Evolutionary conservation across 2,113 vertebrate species (phyloP).

Genomic region (Triplophysa rosa): DNA sequence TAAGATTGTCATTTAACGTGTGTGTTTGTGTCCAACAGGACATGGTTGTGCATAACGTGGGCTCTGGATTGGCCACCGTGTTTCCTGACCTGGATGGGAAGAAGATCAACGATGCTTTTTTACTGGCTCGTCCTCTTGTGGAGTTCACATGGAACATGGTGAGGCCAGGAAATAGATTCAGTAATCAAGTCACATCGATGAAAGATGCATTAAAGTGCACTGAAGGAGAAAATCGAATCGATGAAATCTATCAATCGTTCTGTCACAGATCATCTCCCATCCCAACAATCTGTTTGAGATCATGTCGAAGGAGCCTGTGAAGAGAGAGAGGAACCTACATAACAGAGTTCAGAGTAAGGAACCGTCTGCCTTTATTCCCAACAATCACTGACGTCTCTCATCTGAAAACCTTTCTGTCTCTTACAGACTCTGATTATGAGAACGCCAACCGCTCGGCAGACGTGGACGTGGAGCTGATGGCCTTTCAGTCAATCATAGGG

Average conservation of each 20-base stretch:
- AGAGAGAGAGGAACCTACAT: conserved; percentile 76
- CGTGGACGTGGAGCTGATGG: conserved; percentile 77
- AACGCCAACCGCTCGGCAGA: conserved; percentile 72
- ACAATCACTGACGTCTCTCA: neutral
- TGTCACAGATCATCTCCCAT: conserved; percentile 73
- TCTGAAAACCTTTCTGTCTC: neutral
- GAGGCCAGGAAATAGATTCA: neutral
- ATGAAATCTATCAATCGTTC: neutral
- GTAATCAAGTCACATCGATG: too few species aligned
- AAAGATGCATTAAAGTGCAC: neutral
- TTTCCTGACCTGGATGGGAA: conserved; percentile 78
- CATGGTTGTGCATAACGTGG: conserved; percentile 77
- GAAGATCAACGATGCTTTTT: conserved; percentile 74
- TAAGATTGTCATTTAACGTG: too few species aligned
- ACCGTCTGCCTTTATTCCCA: neutral
- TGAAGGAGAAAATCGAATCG: too few species aligned
- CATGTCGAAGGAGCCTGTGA: conserved; percentile 77
- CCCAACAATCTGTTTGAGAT: conserved; percentile 80
- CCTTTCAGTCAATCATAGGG: conserved; percentile 76
- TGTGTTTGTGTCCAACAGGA: conserved; percentile 59
- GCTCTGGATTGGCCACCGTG: conserved; percentile 73
- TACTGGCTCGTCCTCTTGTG: conserved; percentile 75
- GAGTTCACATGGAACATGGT: conserved; percentile 80
- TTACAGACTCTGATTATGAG: conserved; percentile 73
- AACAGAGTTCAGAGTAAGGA: conserved; percentile 76